Evolutionary conservation across 1,140 invertebrate species (phyloP).

Genomic region (Zaprionus ghesquierei): DNA sequence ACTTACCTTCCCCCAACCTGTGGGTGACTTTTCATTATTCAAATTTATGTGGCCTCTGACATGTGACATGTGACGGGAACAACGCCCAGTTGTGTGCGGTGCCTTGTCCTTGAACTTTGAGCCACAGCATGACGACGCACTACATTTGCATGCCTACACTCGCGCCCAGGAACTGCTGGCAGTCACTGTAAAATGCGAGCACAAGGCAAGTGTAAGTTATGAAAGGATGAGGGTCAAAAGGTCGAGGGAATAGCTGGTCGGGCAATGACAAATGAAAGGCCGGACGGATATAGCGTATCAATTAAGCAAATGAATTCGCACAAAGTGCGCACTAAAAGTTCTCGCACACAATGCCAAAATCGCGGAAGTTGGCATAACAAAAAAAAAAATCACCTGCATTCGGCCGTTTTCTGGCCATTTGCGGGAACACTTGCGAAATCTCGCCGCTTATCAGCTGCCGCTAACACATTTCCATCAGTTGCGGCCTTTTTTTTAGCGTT

Average conservation of each 20-base stretch:
- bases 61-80: slow-evolving; percentile 40
- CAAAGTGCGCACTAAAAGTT: slow-evolving; percentile 12
- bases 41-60: slow-evolving; percentile 40
- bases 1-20: not conserved
- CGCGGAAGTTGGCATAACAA: slow-evolving; percentile 41
- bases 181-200: not conserved
- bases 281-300: slow-evolving; percentile 29
- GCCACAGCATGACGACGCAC: slow-evolving; percentile 47
- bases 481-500: slow-evolving; percentile 37
- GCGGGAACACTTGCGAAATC: slow-evolving; percentile 12
- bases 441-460: slow-evolving; percentile 44
- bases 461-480: slow-evolving; percentile 50
- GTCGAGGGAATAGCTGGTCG: not conserved
- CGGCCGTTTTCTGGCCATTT: slow-evolving; percentile 20
- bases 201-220: not conserved
- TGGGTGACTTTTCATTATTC: slow-evolving; percentile 45
- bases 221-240: not conserved
- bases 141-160: slow-evolving; percentile 17
- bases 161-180: not conserved
- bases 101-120: slow-evolving; percentile 45
- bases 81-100: slow-evolving; percentile 49
- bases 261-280: slow-evolving; percentile 34
- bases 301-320: slow-evolving; percentile 39
- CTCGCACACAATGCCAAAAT: not conserved
- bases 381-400: slow-evolving; percentile 13